A percentile compares a stretch with the other conserved stretches of the same genome.
Conservation (phyloP, 2,113 vertebrate species). For the Tautogolabrus adspersus region DNA sequence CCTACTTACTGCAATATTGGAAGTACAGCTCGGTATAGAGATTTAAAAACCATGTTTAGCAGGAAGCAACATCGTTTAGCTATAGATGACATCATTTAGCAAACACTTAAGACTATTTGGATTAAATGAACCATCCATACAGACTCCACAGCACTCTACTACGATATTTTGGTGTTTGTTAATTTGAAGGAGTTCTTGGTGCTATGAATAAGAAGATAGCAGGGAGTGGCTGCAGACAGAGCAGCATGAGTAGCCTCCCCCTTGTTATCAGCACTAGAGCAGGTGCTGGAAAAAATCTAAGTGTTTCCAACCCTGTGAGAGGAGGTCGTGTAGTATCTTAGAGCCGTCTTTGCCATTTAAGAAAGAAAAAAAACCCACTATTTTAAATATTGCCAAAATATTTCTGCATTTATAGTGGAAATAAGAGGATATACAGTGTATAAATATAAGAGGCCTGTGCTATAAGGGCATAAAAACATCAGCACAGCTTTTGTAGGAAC, state of each 20-base stretch:
- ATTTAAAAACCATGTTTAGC: slow-evolving; percentile 39
- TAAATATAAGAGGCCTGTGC: slow-evolving; percentile 46
- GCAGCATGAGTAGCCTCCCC: slow-evolving; percentile 21
- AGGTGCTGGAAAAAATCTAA: slow-evolving; percentile 57
- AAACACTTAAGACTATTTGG: slow-evolving; percentile 24
- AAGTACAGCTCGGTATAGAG: slow-evolving; percentile 36
- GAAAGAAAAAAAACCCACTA: slow-evolving; percentile 42
- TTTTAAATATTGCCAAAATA: slow-evolving; percentile 78
- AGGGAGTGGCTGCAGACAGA: slow-evolving; percentile 53
- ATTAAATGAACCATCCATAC: slow-evolving; percentile 29
- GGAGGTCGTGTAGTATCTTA: slow-evolving; percentile 35
- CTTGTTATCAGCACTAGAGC: slow-evolving; percentile 72
- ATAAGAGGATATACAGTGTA: slow-evolving; percentile 46
- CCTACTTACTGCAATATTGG: slow-evolving; percentile 58
- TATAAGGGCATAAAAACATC: slow-evolving; percentile 52
- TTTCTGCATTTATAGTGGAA: slow-evolving; percentile 60
- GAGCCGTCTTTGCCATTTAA: slow-evolving; percentile 56
- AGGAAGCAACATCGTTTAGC: slow-evolving; percentile 28
- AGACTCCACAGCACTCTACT: slow-evolving; percentile 17
- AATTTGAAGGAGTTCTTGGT: slow-evolving; percentile 67
- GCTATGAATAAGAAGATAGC: slow-evolving; percentile 66
- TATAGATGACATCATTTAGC: slow-evolving; percentile 36
- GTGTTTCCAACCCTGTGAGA: slow-evolving; percentile 44
- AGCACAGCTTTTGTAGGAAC: slow-evolving; percentile 68
- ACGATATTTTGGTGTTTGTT: slow-evolving; percentile 32